Evolutionary conservation across 2,797 vertebrate genomes (phyloP), one percentile per base, ranked within the genome.

Genomic region (Sebastes baramenuke): DNA sequence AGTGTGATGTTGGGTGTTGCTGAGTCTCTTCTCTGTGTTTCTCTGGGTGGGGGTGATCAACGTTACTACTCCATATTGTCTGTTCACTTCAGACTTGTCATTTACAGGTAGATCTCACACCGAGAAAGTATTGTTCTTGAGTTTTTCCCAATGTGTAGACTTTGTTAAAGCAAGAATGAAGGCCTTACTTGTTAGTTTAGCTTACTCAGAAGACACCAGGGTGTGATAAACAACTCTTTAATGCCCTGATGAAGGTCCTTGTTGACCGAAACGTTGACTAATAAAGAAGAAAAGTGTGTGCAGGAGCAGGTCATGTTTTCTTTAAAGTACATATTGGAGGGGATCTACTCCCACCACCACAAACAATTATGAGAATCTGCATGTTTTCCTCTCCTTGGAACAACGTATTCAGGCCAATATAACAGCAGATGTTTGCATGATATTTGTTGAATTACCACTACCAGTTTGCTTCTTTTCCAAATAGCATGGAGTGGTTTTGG

Each of bases 1-100:
- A 7, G 66, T 82, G 65, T 55, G 24, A 24, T 24, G 32, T 64
- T 16, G 25, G 58, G 46, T 65, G 24, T 81, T 36, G 74, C 46
- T 56, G 58, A 77, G 30, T 73, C 64, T 16, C 49, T 36, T 80
- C 79, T 73, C 65, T 62, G 32, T 77, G 13, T 75, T 67, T 70
- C 64, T 72, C 68, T 64, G 86, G 81, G 72, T 76, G 89, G 67
- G n/a, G 82, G 71, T n/a, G 67, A 24, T 76, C 14, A 8, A 38
- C n/a, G 61, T 24, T 5, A 18, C n/a, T 56, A 12, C 67, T 86
- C 88, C 90, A 89, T 87, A 58, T 89, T 89, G 85, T 88, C 77
- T 68, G 71, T 68, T 49, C 18, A 64, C 58, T 81, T 60, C 46
- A 49, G 8, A 36, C 42, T 67, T 82, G 54, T 72, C 66, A 34